A percentile compares a stretch with the other conserved stretches of the same genome.
These are phyloP conservation scores for Cryptosula pallasiana DNA, from an alignment of 2,888 invertebrate genomes.

Conservation along the genomic window DNA sequence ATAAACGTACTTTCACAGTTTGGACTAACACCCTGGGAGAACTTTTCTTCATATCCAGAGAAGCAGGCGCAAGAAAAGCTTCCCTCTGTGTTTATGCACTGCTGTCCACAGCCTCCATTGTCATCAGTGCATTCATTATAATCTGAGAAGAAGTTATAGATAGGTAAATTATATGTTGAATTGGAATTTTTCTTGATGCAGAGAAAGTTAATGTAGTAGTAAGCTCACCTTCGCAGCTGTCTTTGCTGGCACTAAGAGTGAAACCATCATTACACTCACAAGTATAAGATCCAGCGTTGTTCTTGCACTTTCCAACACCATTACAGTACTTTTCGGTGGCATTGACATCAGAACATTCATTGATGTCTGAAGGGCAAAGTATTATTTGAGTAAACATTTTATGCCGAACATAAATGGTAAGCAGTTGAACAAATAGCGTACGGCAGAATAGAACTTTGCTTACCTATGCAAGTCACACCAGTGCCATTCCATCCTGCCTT, in stretches of 20 bases:
- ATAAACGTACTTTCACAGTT: not conserved
- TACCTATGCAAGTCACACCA: not conserved
- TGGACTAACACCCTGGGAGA: too few species aligned
- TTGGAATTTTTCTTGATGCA: too few species aligned
- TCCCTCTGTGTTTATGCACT: not conserved
- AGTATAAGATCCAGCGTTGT: not conserved
- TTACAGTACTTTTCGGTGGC: not conserved
- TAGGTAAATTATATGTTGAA: too few species aligned
- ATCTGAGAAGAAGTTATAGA: not conserved
- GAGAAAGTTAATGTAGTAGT: too few species aligned
- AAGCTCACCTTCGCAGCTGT: too few species aligned
- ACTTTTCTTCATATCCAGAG: not conserved
- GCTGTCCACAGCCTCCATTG: not conserved
- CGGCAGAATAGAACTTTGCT: too few species aligned
- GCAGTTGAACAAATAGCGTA: too few species aligned
- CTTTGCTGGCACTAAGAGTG: too few species aligned
- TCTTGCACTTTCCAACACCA: not conserved
- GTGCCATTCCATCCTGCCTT: not conserved
- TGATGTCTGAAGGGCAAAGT: too few species aligned
- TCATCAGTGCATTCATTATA: not conserved
- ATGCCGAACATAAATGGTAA: too few species aligned
- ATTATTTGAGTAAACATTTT: too few species aligned
- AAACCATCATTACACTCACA: not conserved
- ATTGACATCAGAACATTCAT: slow-evolving; percentile 2
- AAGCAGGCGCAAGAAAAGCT: not conserved